Evolutionary conservation across 2,888 invertebrate genomes (phyloP).

Genomic region (Platerodrilus igneus): DNA sequence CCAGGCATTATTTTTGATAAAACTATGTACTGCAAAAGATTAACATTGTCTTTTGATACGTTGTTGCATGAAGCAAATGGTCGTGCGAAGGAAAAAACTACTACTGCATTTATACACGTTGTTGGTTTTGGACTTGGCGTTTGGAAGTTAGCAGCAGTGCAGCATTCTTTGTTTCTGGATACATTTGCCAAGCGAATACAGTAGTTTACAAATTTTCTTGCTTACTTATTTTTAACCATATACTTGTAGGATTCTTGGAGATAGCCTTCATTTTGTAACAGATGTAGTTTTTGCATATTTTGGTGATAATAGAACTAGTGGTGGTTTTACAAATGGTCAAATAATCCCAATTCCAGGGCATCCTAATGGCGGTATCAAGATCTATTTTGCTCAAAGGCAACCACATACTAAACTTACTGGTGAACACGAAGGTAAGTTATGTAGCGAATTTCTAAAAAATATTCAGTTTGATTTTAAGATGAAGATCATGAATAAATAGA

Average conservation of each 20-base stretch:
- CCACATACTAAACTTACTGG: constrained; percentile 53
- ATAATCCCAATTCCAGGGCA: constrained; percentile 29
- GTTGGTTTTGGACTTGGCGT: constrained; percentile 64
- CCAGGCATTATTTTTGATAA: constrained; percentile 31
- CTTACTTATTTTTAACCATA: too few relatives aligned
- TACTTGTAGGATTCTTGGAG: constrained; percentile 41
- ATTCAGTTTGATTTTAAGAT: too few relatives aligned
- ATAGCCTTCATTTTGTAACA: too few relatives aligned
- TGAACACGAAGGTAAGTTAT: constrained; percentile 48
- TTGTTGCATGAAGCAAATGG: too few relatives aligned
- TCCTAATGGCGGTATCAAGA: constrained; percentile 37
- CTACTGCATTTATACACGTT: constrained; percentile 58
- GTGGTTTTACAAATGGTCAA: constrained; percentile 47
- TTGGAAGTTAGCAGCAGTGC: constrained; percentile 59
- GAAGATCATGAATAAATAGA: too few relatives aligned
- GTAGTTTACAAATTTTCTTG: constrained; percentile 37
- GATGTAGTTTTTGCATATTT: constrained; percentile 67
- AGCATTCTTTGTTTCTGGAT: constrained; percentile 58
- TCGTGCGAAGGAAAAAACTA: constrained; percentile 51
- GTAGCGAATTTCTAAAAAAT: too few relatives aligned
- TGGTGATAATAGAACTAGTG: constrained; percentile 45
- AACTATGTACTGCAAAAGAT: constrained; percentile 49
- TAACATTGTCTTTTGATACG: constrained; percentile 57
- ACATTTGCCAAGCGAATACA: constrained; percentile 59
- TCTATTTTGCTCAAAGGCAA: constrained; percentile 53